Evolutionary conservation across 2,797 vertebrate genomes (phyloP).

Genomic region (Crax fasciolata): DNA sequence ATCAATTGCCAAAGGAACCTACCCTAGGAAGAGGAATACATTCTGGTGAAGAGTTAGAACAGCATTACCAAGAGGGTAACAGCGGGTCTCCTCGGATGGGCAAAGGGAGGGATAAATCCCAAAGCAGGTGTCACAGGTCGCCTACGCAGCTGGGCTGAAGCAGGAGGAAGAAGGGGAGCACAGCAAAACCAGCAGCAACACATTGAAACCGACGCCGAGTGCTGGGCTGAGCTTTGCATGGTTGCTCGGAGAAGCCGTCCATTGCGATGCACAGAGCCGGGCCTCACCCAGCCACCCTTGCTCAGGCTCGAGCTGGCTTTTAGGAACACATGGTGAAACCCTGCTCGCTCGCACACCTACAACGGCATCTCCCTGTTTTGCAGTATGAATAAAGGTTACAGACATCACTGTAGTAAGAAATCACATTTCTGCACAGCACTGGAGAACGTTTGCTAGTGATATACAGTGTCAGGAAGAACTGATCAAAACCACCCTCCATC

Average conservation of each 20-base stretch:
- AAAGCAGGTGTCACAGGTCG: neutral
- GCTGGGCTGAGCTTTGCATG: constrained; percentile 4
- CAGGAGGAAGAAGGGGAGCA: neutral
- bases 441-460: neutral
- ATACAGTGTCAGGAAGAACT: neutral
- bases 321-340: neutral
- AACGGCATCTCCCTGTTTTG: neutral
- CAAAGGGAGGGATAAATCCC: neutral
- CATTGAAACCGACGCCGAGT: neutral
- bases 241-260: neutral
- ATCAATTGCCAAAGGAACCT: neutral
- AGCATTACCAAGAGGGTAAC: neutral
- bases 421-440: neutral
- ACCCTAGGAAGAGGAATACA: constrained; percentile 41
- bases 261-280: neutral
- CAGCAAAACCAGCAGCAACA: neutral
- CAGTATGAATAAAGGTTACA: neutral
- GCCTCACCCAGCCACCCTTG: neutral
- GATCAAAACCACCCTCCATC: constrained; percentile 16
- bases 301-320: neutral
- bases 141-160: neutral
- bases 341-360: neutral
- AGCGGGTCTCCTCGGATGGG: neutral
- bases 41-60: constrained; percentile 52
- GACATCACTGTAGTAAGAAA: neutral